Evolutionary conservation across 2,888 invertebrate genomes (phyloP), one percentile per base, ranked within the genome.

Genomic region (Cistogaster globosa): DNA sequence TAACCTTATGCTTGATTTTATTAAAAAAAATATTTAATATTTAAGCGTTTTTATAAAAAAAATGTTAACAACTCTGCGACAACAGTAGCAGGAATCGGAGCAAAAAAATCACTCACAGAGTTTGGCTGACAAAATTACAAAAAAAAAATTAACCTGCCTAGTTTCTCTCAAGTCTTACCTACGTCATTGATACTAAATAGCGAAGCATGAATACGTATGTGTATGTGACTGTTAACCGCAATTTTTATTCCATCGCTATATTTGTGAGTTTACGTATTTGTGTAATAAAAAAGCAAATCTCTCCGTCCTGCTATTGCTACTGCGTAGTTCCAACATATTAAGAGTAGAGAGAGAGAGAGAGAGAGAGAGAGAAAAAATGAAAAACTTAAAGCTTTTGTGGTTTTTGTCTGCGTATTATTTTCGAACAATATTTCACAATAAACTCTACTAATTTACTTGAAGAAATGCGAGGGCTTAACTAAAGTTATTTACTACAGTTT

Each of bases 101-200:
- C 42, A 60, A 57, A 51, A 77, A 42, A 2, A 42, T 12, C 1
- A 62, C 71, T 20, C 8, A 18, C n/a, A 32, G 63, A 55, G 14
- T n/a, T 42, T 55, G 77, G 62, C 63, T 22, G 18, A 68, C 57
- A 60, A 55, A 68, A 67, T 20, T 26, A 16, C 38, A 67, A 80
- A 53, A 67, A n/a, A n/a, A n/a, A n/a, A n/a, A n/a, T n/a, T n/a
- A n/a, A 16, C 20, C 42, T 80, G 74, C 67, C 60, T 74, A 55
- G 60, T 80, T 80, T 78, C n/a, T 45, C 42, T 55, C 53, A 11
- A 38, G 51, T 51, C 51, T 77, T 71, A 84, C 78, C 75, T 81
- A 88, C 88, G 88, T 88, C 87, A 88, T 87, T 87, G 87, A 87
- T 87, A 86, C 63, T 45, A 22, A 78, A 78, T 45, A 53, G 20